Base-by-base conservation (phyloP, 1,140 invertebrate genomes). In the Drosophila tropicalis region DNA sequence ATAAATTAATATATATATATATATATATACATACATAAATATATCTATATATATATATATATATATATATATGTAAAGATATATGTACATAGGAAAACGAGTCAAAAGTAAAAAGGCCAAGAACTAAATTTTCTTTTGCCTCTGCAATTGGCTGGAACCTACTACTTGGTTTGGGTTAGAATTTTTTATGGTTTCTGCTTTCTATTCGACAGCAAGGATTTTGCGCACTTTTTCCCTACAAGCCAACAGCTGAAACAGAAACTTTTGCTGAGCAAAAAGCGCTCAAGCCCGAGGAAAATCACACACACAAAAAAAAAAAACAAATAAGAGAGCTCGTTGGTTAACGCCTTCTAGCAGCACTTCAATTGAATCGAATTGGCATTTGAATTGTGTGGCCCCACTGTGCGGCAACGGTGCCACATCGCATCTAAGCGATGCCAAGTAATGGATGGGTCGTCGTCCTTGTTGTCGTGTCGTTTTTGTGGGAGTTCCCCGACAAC, bases 181-280 rank as follows among this genome's bases (percentile, higher is more conserved):
- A 51, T 12, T 51, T 51, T 51, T 51, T 51, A 51, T 51, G 44
- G 44, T 51, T 51, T 51, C 44, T 51, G 44, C 44, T 87, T 87
- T 87, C 84, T 89, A 84, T 87, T 87, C 84, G 83, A 83, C 84
- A 62, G 78, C 67, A 61, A 70, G 79, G 84, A 89, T 89, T 89
- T 70, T 89, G 84, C 84, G 84, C 84, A 89, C 81, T 84, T 89
- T 87, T 87, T 87, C 47, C 72, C 36, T 3, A 57, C 47, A 54
- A 51, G 22, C 47, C 12, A 25, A 13, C 10, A 39, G 12, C 36
- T 22, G 44, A 19, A 51, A 51, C 17, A 51, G 44, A 51, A 51
- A 51, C 44, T 19, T 51, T 51, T 51, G 9, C 44, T 51, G 12
- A 36, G 25, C 54, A 12, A 71, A 87, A 87, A 77, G 25, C 67